Percentiles rank a stretch among this genome's conserved stretches.
These are phyloP conservation scores for Nothura maculosa DNA, from an alignment of 2,797 vertebrate species.

Conservation along the genomic window DNA sequence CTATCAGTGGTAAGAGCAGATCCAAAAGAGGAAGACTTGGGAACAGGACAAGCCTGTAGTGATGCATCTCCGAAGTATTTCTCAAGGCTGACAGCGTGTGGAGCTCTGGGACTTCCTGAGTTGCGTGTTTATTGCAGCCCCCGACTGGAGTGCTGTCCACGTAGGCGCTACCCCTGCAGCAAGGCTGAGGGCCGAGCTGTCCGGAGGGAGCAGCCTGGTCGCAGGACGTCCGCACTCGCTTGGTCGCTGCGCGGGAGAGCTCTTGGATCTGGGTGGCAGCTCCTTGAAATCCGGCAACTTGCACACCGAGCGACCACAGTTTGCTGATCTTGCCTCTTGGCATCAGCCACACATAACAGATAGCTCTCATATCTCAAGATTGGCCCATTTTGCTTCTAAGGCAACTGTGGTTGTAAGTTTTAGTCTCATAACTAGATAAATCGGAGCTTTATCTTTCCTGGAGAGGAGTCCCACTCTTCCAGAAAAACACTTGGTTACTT, in stretches of 20 bases:
- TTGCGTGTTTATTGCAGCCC: neutral
- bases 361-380: neutral
- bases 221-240: no score
- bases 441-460: neutral
- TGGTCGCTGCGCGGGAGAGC: no score
- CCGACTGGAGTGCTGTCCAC: no score
- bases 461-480: neutral
- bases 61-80: neutral
- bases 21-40: neutral
- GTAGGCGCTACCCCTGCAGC: no score
- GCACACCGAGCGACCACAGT: neutral
- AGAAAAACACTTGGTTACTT: neutral
- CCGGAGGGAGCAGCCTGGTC: no score
- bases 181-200: no score
- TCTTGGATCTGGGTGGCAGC: neutral
- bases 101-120: neutral
- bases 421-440: neutral
- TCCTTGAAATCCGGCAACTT: neutral
- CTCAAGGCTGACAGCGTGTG: neutral
- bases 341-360: neutral
- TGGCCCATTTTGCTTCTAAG: neutral
- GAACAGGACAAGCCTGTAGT: neutral
- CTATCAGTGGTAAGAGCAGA: accelerated
- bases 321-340: neutral
- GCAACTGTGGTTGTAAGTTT: neutral